phyloP scores from a whole-genome alignment of 1,140 invertebrate genomes.

The Drepana arcuata region DNA sequence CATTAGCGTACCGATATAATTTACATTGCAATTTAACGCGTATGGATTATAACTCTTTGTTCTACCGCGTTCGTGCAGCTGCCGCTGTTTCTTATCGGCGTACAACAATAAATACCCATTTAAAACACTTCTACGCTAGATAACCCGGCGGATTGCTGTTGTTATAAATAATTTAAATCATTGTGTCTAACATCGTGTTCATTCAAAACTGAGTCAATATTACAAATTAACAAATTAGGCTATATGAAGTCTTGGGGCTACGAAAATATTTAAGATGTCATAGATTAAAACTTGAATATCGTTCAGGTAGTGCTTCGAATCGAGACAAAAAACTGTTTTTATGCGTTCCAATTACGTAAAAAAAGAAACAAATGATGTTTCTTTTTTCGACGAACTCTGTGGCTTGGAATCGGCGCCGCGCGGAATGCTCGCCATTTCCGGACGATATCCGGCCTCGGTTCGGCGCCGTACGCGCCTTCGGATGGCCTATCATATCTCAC shows the following conservation, averaged over 20 bases:
- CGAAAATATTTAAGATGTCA: too few species aligned
- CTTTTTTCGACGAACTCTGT: constrained; percentile 42
- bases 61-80: constrained; percentile 46
- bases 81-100: constrained; percentile 43
- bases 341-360: constrained; percentile 13
- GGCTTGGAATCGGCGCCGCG: constrained; percentile 46
- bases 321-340: neutral
- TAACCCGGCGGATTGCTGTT: too few species aligned
- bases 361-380: constrained; percentile 15
- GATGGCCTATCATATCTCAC: too few species aligned
- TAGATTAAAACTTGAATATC: constrained; percentile 2
- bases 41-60: constrained; percentile 58
- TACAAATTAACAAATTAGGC: too few species aligned
- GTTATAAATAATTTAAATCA: too few species aligned
- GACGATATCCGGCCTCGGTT: constrained; percentile 52
- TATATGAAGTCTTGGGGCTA: too few species aligned
- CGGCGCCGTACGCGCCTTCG: constrained; percentile 39
- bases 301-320: neutral
- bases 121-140: constrained; percentile 53
- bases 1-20: constrained; percentile 30
- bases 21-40: constrained; percentile 42
- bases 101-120: constrained; percentile 55
- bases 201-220: too few species aligned
- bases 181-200: too few species aligned
- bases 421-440: constrained; percentile 68